Conservation (phyloP, 2,888 invertebrate genomes). For the Drosophila helvetica region DNA sequence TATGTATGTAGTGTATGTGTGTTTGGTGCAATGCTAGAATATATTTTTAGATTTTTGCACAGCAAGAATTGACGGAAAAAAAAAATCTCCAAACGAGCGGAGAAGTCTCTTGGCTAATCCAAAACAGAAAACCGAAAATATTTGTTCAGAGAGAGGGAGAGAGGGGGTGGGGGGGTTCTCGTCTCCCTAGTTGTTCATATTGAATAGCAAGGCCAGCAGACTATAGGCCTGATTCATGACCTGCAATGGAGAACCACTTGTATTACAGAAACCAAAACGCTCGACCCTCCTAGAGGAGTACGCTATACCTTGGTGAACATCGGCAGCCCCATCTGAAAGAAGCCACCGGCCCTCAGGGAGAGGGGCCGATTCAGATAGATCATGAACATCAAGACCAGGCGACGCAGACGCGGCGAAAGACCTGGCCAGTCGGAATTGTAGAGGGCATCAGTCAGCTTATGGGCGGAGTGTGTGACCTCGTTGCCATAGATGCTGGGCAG, state of each 20-base stretch:
- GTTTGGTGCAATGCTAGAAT: conserved; percentile 36
- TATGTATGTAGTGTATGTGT: conserved; percentile 6
- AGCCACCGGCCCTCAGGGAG: conserved; percentile 39
- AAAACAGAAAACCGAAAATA: conserved; percentile 19
- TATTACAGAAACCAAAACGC: background rate
- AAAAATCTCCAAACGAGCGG: conserved; percentile 48
- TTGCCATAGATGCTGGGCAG: conserved; percentile 59
- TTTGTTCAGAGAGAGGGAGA: background rate
- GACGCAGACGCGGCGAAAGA: conserved; percentile 53
- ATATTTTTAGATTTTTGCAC: conserved; percentile 48
- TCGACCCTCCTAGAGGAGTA: background rate
- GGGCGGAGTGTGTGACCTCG: conserved; percentile 40
- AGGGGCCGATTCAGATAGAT: conserved; percentile 54
- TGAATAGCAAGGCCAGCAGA: conserved; percentile 57
- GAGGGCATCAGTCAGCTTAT: conserved; percentile 32
- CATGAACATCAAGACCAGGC: conserved; percentile 40
- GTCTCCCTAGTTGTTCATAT: conserved; percentile 42
- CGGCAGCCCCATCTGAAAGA: conserved; percentile 44
- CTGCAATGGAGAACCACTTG: conserved; percentile 35
- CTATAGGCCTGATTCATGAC: conserved; percentile 63
- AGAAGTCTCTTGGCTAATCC: conserved; percentile 34
- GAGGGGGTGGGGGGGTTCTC: too few relatives aligned
- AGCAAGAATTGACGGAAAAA: conserved; percentile 43
- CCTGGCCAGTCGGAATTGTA: conserved; percentile 50
- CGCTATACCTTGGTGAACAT: conserved; percentile 45